Percentiles rank a stretch among this genome's conserved stretches.
Conservation (phyloP, 2,113 vertebrate species). For the Lampris megalopsis region DNA sequence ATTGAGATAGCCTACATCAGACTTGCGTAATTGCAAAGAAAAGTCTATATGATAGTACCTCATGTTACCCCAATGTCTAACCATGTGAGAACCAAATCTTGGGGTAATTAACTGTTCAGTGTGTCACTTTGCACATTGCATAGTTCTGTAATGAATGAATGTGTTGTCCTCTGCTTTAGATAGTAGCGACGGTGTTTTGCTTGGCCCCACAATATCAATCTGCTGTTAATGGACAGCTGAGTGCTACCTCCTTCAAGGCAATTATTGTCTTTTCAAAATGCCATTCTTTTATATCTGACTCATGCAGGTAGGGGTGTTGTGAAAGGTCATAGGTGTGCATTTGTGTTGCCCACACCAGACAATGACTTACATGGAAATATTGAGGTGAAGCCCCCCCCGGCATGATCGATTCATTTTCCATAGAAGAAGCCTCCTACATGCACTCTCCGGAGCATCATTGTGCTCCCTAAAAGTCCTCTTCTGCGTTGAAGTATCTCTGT, state of each 20-base stretch:
- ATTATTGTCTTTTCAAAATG: conserved; percentile 47
- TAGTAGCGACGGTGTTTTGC: conserved; percentile 14
- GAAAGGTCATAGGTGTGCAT: conserved; percentile 41
- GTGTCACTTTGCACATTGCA: conserved; percentile 6
- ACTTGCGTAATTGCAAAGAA: not conserved
- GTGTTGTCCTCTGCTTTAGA: conserved; percentile 13
- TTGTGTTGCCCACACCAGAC: conserved; percentile 41
- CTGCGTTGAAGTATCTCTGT: conserved; percentile 69
- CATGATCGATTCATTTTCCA: conserved; percentile 43
- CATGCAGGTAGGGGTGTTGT: conserved; percentile 13
- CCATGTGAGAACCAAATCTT: not conserved
- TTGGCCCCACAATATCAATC: conserved; percentile 40
- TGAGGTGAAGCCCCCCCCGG: conserved; percentile 13
- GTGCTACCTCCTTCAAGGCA: conserved; percentile 35
- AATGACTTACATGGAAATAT: conserved; percentile 30
- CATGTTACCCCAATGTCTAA: not conserved
- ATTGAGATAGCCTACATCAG: not conserved
- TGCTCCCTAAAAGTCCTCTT: conserved; percentile 61
- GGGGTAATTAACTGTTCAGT: not conserved
- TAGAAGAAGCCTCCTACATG: conserved; percentile 63
- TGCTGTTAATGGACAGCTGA: conserved; percentile 36
- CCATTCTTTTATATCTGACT: conserved; percentile 45
- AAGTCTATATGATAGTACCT: conserved; percentile 15
- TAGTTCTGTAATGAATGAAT: conserved; percentile 15
- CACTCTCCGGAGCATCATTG: conserved; percentile 56